These are phyloP conservation scores for Molothrus ater DNA, from an alignment of 2,797 vertebrate genomes.

Conservation along the genomic window DNA sequence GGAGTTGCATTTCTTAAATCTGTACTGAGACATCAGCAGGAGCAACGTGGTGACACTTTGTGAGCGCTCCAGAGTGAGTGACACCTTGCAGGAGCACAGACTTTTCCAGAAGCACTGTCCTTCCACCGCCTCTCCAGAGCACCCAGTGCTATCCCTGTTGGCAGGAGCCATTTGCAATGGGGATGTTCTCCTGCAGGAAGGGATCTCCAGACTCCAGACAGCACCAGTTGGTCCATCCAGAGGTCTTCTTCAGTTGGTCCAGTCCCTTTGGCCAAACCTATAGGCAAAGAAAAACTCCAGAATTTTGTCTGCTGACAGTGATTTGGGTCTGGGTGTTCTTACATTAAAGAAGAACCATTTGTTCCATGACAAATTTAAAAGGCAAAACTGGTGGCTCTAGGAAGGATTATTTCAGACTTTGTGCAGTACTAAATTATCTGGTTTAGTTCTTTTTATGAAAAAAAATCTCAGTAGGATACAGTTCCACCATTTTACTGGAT, in stretches of 20 bases:
- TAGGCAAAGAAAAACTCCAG: not conserved
- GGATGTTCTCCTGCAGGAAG: not conserved
- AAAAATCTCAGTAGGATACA: not conserved
- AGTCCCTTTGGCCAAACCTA: not conserved
- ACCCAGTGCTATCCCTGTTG: fast-evolving
- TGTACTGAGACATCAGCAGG: not conserved
- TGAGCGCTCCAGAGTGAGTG: not conserved
- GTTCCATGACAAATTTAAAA: not conserved
- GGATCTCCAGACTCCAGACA: not conserved
- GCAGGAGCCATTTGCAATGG: not conserved
- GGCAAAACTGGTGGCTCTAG: not conserved
- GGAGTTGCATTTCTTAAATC: not conserved
- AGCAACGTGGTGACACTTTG: fast-evolving
- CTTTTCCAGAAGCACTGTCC: not conserved
- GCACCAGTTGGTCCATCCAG: not conserved
- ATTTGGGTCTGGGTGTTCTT: not conserved
- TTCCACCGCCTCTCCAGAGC: not conserved
- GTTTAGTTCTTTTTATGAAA: not conserved
- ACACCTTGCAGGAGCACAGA: not conserved
- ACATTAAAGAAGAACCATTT: not conserved
- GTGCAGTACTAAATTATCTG: not conserved
- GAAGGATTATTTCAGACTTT: not conserved
- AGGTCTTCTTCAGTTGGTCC: not conserved
- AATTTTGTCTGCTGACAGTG: not conserved
- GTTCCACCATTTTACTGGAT: not conserved